Percentiles rank a stretch among this genome's conserved stretches.
Conservation (phyloP, 2,113 vertebrate genomes). For the Panurus biarmicus region DNA sequence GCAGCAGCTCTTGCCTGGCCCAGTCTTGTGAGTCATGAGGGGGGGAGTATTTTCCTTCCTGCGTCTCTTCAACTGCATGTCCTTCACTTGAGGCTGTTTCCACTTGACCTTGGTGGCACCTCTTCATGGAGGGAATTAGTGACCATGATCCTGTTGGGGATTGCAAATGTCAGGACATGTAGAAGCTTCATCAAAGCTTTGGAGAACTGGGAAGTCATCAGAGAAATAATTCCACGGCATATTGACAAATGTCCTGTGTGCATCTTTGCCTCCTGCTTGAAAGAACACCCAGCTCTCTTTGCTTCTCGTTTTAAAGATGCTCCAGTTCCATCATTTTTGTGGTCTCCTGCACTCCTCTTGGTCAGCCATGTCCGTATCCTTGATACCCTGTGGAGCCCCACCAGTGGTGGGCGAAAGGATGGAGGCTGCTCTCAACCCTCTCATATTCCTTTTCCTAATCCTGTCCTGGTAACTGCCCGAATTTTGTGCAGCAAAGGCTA, state of each 20-base stretch:
- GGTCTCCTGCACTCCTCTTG: no score
- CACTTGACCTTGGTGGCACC: background rate
- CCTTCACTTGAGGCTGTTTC: accelerated
- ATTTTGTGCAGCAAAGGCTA: background rate
- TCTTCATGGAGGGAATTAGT: no score
- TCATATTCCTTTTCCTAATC: background rate
- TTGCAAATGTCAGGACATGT: background rate
- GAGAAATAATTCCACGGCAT: background rate
- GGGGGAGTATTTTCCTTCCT: background rate
- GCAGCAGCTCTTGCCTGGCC: background rate
- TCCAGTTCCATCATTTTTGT: no score
- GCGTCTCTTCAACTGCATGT: background rate
- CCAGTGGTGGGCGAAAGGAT: background rate
- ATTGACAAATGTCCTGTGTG: no score
- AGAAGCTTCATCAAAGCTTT: background rate
- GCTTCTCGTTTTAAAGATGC: no score
- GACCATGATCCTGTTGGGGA: background rate
- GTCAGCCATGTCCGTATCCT: no score
- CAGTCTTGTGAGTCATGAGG: background rate
- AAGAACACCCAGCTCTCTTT: no score
- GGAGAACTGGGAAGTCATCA: background rate
- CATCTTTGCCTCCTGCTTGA: no score
- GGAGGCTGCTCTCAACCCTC: accelerated
- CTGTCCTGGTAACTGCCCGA: background rate
- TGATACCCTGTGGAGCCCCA: background rate